Percentiles rank a stretch among this genome's conserved stretches.
Evolutionary conservation across 2,797 vertebrate genomes (phyloP).

Genomic region (Myotis vivesi): DNA sequence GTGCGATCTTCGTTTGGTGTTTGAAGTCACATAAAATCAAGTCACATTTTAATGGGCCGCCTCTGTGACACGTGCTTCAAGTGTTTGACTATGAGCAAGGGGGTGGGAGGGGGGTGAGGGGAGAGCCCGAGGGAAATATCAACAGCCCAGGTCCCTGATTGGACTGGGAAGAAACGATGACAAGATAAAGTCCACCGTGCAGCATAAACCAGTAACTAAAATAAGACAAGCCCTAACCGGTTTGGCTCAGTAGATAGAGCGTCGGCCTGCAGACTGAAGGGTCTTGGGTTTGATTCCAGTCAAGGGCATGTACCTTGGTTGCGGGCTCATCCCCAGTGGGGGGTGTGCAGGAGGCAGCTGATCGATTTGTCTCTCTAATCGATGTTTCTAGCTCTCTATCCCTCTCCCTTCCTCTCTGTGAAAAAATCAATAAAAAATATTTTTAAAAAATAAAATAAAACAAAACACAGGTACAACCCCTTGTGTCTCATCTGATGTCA

Average conservation of each 20-base stretch:
- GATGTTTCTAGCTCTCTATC: no score
- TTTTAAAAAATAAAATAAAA: not conserved
- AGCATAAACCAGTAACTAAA: not conserved
- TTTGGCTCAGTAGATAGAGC: no score
- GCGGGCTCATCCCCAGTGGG: no score
- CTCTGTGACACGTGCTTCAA: not conserved
- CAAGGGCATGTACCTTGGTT: no score
- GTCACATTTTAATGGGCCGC: not conserved
- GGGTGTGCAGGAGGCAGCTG: no score
- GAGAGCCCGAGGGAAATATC: not conserved
- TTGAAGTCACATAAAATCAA: not conserved
- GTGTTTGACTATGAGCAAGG: not conserved
- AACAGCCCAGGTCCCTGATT: not conserved
- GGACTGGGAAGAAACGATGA: slow-evolving; percentile 17
- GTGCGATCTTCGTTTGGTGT: not conserved
- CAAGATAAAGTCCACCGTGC: not conserved
- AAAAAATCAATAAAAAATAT: no score
- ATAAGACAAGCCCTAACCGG: no score
- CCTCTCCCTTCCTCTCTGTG: no score
- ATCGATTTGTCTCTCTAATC: no score
- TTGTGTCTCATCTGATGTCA: not conserved
- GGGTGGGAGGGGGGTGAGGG: not conserved
- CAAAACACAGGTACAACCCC: not conserved
- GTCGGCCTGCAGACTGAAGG: no score
- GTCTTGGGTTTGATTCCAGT: no score